A percentile compares a stretch with the other conserved stretches of the same genome.
Conservation (phyloP, 2,113 vertebrate species). For the Indicator maculatus region DNA sequence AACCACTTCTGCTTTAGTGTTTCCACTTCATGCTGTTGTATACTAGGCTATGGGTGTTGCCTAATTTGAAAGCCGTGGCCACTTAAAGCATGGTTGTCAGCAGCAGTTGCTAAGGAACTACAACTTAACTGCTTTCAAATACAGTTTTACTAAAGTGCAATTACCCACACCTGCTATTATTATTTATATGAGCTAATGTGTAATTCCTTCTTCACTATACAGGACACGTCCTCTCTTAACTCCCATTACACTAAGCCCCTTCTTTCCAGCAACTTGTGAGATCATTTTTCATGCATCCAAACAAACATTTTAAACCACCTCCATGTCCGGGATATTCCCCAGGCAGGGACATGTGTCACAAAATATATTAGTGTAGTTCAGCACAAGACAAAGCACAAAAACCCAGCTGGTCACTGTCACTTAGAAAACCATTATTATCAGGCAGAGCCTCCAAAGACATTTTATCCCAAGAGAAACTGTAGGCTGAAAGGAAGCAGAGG, state of each 20-base stretch:
- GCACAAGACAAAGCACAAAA: not conserved
- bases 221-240: slow-evolving; percentile 12
- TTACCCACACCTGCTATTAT: slow-evolving; percentile 61
- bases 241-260: not conserved
- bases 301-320: not conserved
- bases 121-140: slow-evolving; percentile 50
- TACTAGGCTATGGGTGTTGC: not conserved
- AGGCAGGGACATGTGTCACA: not conserved
- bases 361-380: not conserved
- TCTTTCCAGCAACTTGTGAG: not conserved
- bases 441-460: not conserved
- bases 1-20: not conserved
- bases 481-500: not conserved
- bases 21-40: not conserved
- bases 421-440: not conserved
- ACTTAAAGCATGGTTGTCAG: slow-evolving; percentile 4
- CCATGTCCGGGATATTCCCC: not conserved
- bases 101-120: slow-evolving; percentile 64
- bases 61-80: slow-evolving; percentile 31
- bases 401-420: not conserved
- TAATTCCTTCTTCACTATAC: slow-evolving; percentile 44
- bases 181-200: slow-evolving; percentile 49
- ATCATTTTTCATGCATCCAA: not conserved
- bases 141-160: not conserved
- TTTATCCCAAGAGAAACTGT: not conserved